Evolutionary conservation across 2,888 invertebrate genomes (phyloP).

Genomic region (Cheilosia urbana): DNA sequence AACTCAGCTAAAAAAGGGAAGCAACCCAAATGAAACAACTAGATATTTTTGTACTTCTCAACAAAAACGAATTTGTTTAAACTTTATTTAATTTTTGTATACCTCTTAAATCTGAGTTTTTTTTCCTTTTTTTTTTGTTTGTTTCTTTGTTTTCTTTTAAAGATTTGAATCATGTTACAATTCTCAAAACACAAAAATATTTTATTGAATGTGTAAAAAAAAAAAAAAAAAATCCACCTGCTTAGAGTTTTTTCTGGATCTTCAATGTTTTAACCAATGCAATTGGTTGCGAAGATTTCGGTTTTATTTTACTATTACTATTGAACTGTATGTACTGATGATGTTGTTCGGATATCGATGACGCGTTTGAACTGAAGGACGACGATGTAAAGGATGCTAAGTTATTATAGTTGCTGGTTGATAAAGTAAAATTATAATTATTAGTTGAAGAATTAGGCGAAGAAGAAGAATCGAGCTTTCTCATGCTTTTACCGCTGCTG

Average conservation of each 20-base stretch:
- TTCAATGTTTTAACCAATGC: conserved; percentile 57
- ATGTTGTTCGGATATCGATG: conserved; percentile 47
- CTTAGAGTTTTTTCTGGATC: conserved; percentile 56
- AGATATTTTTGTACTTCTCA: conserved; percentile 65
- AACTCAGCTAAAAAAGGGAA: too few relatives aligned
- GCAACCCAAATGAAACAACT: conserved; percentile 9
- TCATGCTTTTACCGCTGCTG: conserved; percentile 30
- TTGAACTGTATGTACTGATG: conserved; percentile 60
- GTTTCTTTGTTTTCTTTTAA: conserved; percentile 20
- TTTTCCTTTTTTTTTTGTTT: conserved; percentile 14
- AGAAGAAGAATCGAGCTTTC: conserved; percentile 37
- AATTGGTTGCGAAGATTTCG: conserved; percentile 60
- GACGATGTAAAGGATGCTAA: conserved; percentile 60
- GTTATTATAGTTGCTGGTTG: conserved; percentile 65
- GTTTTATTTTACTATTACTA: conserved; percentile 51
- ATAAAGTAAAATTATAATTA: conserved; percentile 66
- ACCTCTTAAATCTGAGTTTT: conserved; percentile 67
- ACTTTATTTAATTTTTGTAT: conserved; percentile 74
- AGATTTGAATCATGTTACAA: conserved; percentile 63
- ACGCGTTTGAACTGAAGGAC: conserved; percentile 61
- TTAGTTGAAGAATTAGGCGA: conserved; percentile 39
- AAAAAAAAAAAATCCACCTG: conserved; percentile 53
- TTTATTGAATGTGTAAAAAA: conserved; percentile 70
- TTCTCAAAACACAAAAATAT: conserved; percentile 60
- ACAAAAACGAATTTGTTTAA: conserved; percentile 74